A percentile compares a stretch with the other conserved stretches of the same genome.
Evolutionary conservation across 2,888 invertebrate species (phyloP).

Genomic region (Odontocolon sp.): DNA sequence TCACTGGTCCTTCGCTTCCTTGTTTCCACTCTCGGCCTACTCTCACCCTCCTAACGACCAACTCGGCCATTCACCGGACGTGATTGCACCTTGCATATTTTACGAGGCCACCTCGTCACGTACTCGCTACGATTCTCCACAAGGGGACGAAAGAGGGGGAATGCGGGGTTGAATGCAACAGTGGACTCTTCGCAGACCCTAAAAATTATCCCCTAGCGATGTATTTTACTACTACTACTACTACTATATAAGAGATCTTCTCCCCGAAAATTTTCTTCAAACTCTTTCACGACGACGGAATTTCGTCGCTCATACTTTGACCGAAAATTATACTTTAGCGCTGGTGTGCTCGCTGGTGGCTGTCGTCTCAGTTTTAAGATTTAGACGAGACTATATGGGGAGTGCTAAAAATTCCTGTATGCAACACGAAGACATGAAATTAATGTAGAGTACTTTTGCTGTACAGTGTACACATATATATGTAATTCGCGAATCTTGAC

Average conservation of each 20-base stretch:
- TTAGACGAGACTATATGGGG: neutral
- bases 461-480: neutral
- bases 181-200: too few relatives aligned
- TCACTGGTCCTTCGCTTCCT: conserved; percentile 25
- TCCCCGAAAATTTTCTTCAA: too few relatives aligned
- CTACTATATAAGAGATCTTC: too few relatives aligned
- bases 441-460: conserved; percentile 26
- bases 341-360: too few relatives aligned
- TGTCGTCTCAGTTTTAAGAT: neutral
- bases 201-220: too few relatives aligned
- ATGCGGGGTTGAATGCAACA: too few relatives aligned
- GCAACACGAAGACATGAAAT: conserved; percentile 35
- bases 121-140: conserved; percentile 22
- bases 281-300: too few relatives aligned
- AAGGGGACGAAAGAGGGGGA: too few relatives aligned
- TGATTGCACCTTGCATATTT: conserved; percentile 77
- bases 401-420: neutral
- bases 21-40: neutral
- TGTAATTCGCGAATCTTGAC: neutral
- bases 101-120: conserved; percentile 67
- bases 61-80: conserved; percentile 71
- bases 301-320: too few relatives aligned
- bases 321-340: too few relatives aligned
- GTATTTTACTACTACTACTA: too few relatives aligned
- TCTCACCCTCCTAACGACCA: conserved; percentile 9